phyloP scores from a whole-genome alignment of 2,113 vertebrate genomes.

The Gambusia affinis region DNA sequence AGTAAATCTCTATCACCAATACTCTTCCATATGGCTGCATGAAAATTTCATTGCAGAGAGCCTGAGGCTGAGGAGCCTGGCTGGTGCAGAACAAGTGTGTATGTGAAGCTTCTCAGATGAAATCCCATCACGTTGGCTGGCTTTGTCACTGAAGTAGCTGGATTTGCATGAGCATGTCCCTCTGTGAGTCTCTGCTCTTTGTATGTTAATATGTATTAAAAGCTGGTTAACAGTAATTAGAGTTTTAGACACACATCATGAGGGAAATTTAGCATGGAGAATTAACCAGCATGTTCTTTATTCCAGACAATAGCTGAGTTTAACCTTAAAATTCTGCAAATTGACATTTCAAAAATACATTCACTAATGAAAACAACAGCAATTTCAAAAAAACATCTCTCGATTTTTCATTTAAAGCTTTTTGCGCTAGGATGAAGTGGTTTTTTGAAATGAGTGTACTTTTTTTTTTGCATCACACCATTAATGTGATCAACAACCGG shows the following conservation, averaged over 20 bases:
- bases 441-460: too few relatives aligned
- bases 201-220: conserved; percentile 3
- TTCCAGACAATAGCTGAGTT: not conserved
- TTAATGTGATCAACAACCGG: too few relatives aligned
- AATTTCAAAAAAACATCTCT: too few relatives aligned
- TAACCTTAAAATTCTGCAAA: too few relatives aligned
- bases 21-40: conserved; percentile 98
- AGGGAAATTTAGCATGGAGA: not conserved
- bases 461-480: too few relatives aligned
- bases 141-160: conserved; percentile 28
- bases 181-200: not conserved
- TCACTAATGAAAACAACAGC: too few relatives aligned
- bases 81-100: conserved; percentile 75
- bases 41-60: conserved; percentile 96
- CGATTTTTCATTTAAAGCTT: too few relatives aligned
- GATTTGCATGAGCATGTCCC: conserved; percentile 8
- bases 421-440: too few relatives aligned
- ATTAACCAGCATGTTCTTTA: conserved; percentile 4
- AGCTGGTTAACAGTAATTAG: conserved; percentile 11
- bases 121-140: conserved; percentile 33
- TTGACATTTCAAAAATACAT: too few relatives aligned
- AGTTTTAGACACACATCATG: not conserved
- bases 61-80: conserved; percentile 93
- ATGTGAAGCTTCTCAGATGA: conserved; percentile 23
- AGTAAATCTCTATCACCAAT: conserved; percentile 99